These are phyloP conservation scores for Sitobion miscanthi DNA, from an alignment of 1,140 invertebrate genomes.

Conservation along the genomic window DNA sequence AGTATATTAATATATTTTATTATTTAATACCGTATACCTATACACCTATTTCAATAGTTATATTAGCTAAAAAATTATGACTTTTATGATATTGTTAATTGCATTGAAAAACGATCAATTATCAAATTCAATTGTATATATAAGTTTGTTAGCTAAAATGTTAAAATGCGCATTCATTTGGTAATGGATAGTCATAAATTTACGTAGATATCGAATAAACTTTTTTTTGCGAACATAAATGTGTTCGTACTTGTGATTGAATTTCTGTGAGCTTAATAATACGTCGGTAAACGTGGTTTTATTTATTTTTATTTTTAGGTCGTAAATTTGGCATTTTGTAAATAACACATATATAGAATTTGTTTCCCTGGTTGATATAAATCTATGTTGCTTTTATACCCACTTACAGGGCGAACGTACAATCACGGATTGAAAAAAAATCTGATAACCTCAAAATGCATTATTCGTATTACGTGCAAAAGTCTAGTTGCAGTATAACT, in stretches of 20 bases:
- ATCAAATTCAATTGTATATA: not conserved
- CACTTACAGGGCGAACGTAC: not conserved
- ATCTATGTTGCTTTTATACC: constrained; percentile 13
- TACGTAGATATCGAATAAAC: not conserved
- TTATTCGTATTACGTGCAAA: not conserved
- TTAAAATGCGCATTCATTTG: not conserved
- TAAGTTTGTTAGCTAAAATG: not conserved
- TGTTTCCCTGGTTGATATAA: constrained; percentile 27
- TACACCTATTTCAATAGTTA: not conserved
- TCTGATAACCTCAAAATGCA: not conserved
- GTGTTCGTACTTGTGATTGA: constrained; percentile 7
- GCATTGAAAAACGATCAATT: not conserved
- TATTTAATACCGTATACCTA: too few species aligned
- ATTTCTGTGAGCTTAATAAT: constrained; percentile 29
- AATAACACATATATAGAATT: constrained; percentile 27
- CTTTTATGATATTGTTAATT: not conserved
- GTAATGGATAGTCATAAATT: not conserved
- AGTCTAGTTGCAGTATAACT: not conserved
- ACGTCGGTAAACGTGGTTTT: constrained; percentile 27
- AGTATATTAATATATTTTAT: too few species aligned
- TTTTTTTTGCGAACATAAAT: constrained; percentile 24
- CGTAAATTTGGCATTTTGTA: constrained; percentile 15
- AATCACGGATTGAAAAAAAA: constrained; percentile 15
- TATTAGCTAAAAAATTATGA: not conserved
- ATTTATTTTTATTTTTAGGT: constrained; percentile 31